These are phyloP conservation scores for Parasteatoda lunata DNA, from an alignment of 2,888 invertebrate species.

Conservation along the genomic window DNA sequence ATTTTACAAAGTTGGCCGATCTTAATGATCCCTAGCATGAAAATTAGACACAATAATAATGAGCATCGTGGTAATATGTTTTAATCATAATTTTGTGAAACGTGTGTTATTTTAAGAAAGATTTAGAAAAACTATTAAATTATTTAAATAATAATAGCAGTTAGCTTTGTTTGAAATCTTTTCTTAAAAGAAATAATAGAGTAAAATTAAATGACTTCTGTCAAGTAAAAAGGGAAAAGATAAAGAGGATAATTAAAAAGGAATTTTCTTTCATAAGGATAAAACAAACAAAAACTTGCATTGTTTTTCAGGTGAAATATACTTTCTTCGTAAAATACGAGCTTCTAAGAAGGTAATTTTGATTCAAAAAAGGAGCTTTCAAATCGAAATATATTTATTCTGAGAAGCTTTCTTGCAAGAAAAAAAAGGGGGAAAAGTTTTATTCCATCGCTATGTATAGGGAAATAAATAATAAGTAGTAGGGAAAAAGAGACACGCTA, in stretches of 20 bases:
- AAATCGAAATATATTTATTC: constrained; percentile 37
- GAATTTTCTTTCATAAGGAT: background rate
- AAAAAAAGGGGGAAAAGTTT: constrained; percentile 20
- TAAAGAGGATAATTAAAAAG: background rate
- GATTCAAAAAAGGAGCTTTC: constrained; percentile 15
- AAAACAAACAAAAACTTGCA: background rate
- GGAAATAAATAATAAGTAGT: constrained; percentile 64
- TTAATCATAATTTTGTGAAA: no score
- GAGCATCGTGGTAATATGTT: no score
- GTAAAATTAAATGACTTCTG: no score
- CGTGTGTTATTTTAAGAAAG: no score
- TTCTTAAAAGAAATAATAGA: no score
- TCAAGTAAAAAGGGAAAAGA: background rate
- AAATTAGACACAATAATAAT: no score
- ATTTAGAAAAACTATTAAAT: no score
- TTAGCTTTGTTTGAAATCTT: no score
- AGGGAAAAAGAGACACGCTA: constrained; percentile 57
- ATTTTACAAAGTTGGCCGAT: no score
- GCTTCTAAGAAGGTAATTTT: constrained; percentile 42
- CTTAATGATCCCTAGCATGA: no score
- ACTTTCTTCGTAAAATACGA: background rate
- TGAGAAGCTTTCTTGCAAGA: background rate
- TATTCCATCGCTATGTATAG: constrained; percentile 39
- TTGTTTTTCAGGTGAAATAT: background rate
- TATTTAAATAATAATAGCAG: no score